phyloP scores from a whole-genome alignment of 2,113 vertebrate species.

The Bujurquina vittata region DNA sequence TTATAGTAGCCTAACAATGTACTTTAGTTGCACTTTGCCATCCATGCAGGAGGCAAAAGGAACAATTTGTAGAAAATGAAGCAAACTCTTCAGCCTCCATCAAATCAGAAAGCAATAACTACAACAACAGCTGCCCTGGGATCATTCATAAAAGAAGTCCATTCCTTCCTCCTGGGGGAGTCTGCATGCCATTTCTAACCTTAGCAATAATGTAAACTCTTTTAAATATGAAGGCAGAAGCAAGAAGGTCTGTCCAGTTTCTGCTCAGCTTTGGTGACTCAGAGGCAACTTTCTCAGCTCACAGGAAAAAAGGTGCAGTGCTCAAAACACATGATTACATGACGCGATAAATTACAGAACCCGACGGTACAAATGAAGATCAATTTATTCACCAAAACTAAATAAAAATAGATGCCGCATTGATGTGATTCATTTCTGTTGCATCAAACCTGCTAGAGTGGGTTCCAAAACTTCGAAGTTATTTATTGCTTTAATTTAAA shows the following conservation, averaged over 20 bases:
- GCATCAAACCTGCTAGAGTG: background rate
- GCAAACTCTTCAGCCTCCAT: constrained; percentile 43
- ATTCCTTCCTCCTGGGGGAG: background rate
- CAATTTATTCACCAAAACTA: too few relatives aligned
- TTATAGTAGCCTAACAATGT: background rate
- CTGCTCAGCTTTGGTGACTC: background rate
- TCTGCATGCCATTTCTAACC: background rate
- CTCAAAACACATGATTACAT: background rate
- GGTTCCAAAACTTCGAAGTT: background rate
- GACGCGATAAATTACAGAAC: background rate
- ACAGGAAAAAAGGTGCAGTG: background rate
- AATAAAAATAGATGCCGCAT: background rate
- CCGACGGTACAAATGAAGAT: background rate
- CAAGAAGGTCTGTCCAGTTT: constrained; percentile 10
- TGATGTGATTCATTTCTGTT: background rate
- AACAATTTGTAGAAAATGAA: constrained; percentile 38
- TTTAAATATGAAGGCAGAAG: constrained; percentile 20
- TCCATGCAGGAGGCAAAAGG: background rate
- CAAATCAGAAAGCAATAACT: constrained; percentile 31
- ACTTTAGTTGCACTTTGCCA: background rate
- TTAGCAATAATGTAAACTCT: constrained; percentile 3
- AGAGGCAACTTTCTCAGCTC: background rate
- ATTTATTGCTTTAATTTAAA: background rate
- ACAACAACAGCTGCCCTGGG: constrained; percentile 7
- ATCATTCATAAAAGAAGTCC: background rate